These are phyloP conservation scores for Leucoma salicis DNA, from an alignment of 2,888 invertebrate species.

Conservation along the genomic window DNA sequence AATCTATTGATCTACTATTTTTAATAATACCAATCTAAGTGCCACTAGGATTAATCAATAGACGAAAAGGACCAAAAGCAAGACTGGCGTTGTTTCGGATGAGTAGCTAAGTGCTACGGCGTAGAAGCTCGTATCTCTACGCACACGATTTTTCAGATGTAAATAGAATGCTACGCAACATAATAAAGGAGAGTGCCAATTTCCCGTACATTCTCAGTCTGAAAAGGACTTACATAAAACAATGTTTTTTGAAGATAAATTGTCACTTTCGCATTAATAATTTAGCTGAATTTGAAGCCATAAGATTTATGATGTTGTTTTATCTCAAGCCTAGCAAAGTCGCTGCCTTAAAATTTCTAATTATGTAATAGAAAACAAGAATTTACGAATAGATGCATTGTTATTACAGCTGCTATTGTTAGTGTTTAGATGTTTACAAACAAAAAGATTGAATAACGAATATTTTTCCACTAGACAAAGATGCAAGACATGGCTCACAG, in stretches of 20 bases:
- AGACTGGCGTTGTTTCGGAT: constrained; percentile 10
- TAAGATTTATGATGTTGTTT: too few species aligned
- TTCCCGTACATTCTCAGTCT: too few species aligned
- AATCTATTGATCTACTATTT: constrained; percentile 5
- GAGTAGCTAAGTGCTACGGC: constrained; percentile 24
- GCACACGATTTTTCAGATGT: constrained; percentile 20
- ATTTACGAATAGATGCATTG: too few species aligned
- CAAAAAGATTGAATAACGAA: constrained; percentile 32
- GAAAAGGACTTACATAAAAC: too few species aligned
- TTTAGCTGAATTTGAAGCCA: too few species aligned
- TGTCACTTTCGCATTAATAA: too few species aligned
- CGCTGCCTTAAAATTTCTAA: too few species aligned
- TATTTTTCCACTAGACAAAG: constrained; percentile 35
- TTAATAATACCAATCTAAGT: background rate
- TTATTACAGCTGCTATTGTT: background rate
- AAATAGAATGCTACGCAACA: constrained; percentile 1
- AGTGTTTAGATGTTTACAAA: constrained; percentile 49
- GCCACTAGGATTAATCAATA: constrained; percentile 12
- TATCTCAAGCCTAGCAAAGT: too few species aligned
- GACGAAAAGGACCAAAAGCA: background rate
- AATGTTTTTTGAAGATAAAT: too few species aligned
- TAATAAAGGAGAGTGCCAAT: background rate
- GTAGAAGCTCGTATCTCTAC: constrained; percentile 22
- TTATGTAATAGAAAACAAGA: too few species aligned
- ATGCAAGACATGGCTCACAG: constrained; percentile 28